Percentiles rank a stretch among this genome's conserved stretches.
Conservation (phyloP, 2,113 vertebrate species). For the Chelonoidis abingdonii region DNA sequence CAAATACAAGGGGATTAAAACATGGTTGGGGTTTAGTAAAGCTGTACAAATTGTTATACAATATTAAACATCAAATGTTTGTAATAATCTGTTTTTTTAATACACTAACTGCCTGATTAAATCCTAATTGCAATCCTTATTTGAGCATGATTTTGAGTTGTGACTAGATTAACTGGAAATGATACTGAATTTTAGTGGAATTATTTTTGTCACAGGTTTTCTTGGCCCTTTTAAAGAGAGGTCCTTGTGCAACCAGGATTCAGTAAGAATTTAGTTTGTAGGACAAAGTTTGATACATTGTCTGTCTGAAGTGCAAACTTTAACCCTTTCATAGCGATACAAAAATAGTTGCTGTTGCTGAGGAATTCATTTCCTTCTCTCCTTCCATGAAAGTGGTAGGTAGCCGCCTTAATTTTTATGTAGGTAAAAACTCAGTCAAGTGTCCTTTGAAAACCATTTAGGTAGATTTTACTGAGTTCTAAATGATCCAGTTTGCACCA, state of each 20-base stretch:
- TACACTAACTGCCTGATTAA: not conserved
- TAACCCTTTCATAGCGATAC: fast-evolving
- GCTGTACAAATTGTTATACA: fast-evolving
- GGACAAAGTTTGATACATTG: no score
- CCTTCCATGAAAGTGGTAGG: not conserved
- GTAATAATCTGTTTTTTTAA: not conserved
- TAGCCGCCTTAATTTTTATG: not conserved
- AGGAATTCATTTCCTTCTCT: not conserved
- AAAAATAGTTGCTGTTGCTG: not conserved
- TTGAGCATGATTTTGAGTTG: not conserved
- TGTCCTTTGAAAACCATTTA: not conserved
- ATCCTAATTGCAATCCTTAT: not conserved
- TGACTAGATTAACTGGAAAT: not conserved
- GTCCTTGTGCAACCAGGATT: not conserved
- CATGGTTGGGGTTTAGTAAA: not conserved
- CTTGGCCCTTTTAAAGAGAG: not conserved
- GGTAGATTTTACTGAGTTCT: not conserved
- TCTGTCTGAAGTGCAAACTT: not conserved
- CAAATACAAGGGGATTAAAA: not conserved
- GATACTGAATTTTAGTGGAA: not conserved
- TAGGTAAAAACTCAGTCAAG: not conserved
- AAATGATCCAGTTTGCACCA: fast-evolving
- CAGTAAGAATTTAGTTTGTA: not conserved
- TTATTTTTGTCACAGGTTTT: not conserved
- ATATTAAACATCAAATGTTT: not conserved